Evolutionary conservation across 2,888 invertebrate species (phyloP).

Genomic region (Orthonychiurus folsomi): DNA sequence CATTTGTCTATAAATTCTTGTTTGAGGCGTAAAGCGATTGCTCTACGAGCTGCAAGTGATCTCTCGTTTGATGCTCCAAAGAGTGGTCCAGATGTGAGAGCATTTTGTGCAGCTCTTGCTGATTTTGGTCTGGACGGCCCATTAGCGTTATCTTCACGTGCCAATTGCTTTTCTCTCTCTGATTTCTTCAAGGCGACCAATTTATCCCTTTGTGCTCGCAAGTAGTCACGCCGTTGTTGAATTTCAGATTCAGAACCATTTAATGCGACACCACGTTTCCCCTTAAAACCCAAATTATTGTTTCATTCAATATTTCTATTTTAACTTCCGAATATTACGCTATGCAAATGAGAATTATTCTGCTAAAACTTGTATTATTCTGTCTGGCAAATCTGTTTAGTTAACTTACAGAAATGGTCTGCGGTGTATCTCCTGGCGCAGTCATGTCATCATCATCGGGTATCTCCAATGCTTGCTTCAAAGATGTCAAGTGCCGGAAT

Average conservation of each 20-base stretch:
- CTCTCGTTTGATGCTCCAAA: slow-evolving; percentile 44
- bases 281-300: too few relatives aligned
- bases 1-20: slow-evolving; percentile 67
- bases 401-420: too few relatives aligned
- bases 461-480: neutral
- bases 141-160: slow-evolving; percentile 36
- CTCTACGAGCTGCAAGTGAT: slow-evolving; percentile 68
- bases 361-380: too few relatives aligned
- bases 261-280: neutral
- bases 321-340: too few relatives aligned
- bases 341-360: too few relatives aligned
- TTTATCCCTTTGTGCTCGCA: slow-evolving; percentile 82
- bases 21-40: slow-evolving; percentile 73
- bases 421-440: too few relatives aligned
- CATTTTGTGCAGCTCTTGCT: slow-evolving; percentile 62
- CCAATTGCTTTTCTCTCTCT: slow-evolving; percentile 68
- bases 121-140: slow-evolving; percentile 56
- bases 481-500: neutral
- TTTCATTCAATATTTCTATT: too few relatives aligned
- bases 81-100: slow-evolving; percentile 49
- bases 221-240: slow-evolving; percentile 69
- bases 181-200: slow-evolving; percentile 79
- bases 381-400: too few relatives aligned
- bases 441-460: neutral
- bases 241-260: slow-evolving; percentile 52